Evolutionary conservation across 2,797 vertebrate species (phyloP), one percentile per base, ranked within the genome.

Genomic region (Orientallactaga sibirica): DNA sequence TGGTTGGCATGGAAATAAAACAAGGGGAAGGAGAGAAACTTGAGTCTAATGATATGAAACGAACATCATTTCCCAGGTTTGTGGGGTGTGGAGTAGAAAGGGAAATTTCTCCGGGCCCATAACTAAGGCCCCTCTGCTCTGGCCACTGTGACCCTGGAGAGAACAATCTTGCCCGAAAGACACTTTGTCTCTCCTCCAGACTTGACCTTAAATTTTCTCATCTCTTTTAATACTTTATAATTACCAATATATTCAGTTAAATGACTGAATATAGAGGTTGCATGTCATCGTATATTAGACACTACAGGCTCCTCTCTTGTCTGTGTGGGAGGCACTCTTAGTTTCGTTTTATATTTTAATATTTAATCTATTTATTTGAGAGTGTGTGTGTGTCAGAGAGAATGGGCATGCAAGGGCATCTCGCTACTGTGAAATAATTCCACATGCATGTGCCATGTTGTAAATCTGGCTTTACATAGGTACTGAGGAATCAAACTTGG

Each of bases 291-390:
- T 16, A 27, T 77, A n/a, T 33, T 67, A 8, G 6, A 22, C 22
- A 29, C 33, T 25, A 52, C 1, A 48, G n/a, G 27, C 25, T 41
- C 1, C 25, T 52, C 61, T 77, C 27, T 52, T 77, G 10, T 24
- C 15, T 77, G 67, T 58, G 73, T 93, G 25, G 81, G 89, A 2
- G 24, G 8, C 22, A 74, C 62, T 74, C 61, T 62, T 90, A 37
- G 67, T 93, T 88, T 25, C 8, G 6, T 74, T 55, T 12, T 55
- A 14, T 4, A 88, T 9, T 85, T 77, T 18, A 82, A 11, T 27
- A 67, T 67, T n/a, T n/a, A 15, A 79, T 11, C 43, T 89, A 67
- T 52, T 73, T 90, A 70, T 9, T 73, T 92, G 68, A 84, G 92
- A 66, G 55, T 15, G 12, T 12, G 55, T 12, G 55, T 12, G 55